phyloP scores from a whole-genome alignment of 2,888 invertebrate species.

The Escarpia spicata region DNA sequence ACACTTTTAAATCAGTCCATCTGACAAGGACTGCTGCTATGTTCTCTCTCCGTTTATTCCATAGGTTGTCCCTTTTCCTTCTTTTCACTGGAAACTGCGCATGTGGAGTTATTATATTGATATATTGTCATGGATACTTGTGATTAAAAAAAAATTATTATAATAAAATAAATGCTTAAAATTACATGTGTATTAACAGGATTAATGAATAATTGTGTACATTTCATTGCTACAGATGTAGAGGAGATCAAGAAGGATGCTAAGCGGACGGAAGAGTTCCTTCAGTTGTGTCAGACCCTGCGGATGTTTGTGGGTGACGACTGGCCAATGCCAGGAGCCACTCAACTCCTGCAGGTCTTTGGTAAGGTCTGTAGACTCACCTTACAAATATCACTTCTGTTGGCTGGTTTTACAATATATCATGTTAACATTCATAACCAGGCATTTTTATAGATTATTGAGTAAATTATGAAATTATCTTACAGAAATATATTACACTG shows the following conservation, averaged over 20 bases:
- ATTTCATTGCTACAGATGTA: conserved; percentile 74
- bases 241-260: conserved; percentile 80
- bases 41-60: no score
- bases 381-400: background rate
- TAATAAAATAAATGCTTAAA: no score
- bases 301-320: conserved; percentile 77
- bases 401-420: background rate
- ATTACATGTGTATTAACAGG: no score
- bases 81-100: no score
- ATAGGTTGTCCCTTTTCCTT: no score
- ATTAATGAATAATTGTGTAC: no score
- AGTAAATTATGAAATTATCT: background rate
- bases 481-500: background rate
- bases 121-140: no score
- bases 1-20: no score
- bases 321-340: conserved; percentile 76
- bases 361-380: conserved; percentile 76
- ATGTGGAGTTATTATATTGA: no score
- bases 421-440: background rate
- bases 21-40: no score
- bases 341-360: conserved; percentile 84
- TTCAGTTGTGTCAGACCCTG: conserved; percentile 78
- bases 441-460: no score
- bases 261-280: conserved; percentile 82
- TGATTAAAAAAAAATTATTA: no score